Evolutionary conservation across 2,888 invertebrate genomes (phyloP).

Genomic region (Rhyacophila evoluta): DNA sequence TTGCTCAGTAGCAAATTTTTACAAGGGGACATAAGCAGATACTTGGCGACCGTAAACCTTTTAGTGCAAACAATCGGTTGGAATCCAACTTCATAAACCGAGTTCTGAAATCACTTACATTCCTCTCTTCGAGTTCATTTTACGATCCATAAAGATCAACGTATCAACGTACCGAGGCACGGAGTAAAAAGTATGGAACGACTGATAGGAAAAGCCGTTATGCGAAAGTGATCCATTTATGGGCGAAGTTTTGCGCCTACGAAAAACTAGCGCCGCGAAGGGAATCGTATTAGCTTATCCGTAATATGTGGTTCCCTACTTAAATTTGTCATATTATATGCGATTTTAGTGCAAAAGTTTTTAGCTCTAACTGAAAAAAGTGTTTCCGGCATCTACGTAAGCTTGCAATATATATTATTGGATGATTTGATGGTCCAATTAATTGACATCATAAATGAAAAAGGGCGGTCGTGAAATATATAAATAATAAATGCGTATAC

Average conservation of each 20-base stretch:
- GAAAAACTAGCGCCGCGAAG: not conserved
- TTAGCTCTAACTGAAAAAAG: not conserved
- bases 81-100: slow-evolving; percentile 41
- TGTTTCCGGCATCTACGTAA: too few species aligned
- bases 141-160: slow-evolving; percentile 47
- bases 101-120: slow-evolving; percentile 46
- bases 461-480: too few species aligned
- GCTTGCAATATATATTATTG: too few species aligned
- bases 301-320: not conserved
- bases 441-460: not conserved
- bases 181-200: slow-evolving; percentile 21
- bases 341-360: not conserved
- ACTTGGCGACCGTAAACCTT: slow-evolving; percentile 3
- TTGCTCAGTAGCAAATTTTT: slow-evolving; percentile 19
- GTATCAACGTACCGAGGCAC: slow-evolving; percentile 27
- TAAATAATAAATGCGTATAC: too few species aligned
- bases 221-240: slow-evolving; percentile 50
- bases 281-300: slow-evolving; percentile 9
- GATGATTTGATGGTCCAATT: too few species aligned
- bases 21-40: slow-evolving; percentile 23
- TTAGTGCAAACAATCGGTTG: slow-evolving; percentile 18
- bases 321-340: not conserved
- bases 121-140: slow-evolving; percentile 16
- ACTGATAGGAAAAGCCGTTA: slow-evolving; percentile 33
- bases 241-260: slow-evolving; percentile 36